phyloP scores from a whole-genome alignment of 1,140 invertebrate genomes.

The Drosophila fuyamai region DNA sequence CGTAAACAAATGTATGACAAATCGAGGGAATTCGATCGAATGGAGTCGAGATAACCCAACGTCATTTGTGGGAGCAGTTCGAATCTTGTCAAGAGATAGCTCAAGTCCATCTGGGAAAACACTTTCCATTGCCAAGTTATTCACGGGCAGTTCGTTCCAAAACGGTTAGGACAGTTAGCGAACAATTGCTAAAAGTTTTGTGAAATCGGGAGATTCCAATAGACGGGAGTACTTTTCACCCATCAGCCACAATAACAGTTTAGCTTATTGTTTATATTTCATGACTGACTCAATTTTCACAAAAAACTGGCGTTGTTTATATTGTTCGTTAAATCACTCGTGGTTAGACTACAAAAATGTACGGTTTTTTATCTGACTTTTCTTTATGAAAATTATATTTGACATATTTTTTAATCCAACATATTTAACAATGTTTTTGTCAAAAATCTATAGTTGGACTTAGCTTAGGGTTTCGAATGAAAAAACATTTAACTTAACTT shows the following conservation, averaged over 20 bases:
- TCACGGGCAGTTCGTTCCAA: neutral
- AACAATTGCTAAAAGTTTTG: constrained; percentile 4
- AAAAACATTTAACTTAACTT: too few relatives aligned
- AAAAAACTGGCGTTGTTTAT: neutral
- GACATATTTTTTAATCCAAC: too few relatives aligned
- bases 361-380: too few relatives aligned
- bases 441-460: too few relatives aligned
- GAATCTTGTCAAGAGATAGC: neutral
- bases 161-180: constrained; percentile 1
- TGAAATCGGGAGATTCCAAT: constrained; percentile 1
- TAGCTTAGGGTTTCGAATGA: too few relatives aligned
- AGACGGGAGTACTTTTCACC: too few relatives aligned
- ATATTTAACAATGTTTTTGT: too few relatives aligned
- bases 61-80: constrained; percentile 5
- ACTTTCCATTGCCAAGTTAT: constrained; percentile 8
- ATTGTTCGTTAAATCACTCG: too few relatives aligned
- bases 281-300: neutral
- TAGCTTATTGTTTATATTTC: neutral
- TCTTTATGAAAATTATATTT: too few relatives aligned
- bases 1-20: constrained; percentile 1
- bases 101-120: neutral
- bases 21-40: neutral
- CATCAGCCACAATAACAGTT: neutral
- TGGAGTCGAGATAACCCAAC: neutral
- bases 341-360: too few relatives aligned